Base-by-base conservation (phyloP, 2,888 invertebrate species). In the Dione juno region DNA sequence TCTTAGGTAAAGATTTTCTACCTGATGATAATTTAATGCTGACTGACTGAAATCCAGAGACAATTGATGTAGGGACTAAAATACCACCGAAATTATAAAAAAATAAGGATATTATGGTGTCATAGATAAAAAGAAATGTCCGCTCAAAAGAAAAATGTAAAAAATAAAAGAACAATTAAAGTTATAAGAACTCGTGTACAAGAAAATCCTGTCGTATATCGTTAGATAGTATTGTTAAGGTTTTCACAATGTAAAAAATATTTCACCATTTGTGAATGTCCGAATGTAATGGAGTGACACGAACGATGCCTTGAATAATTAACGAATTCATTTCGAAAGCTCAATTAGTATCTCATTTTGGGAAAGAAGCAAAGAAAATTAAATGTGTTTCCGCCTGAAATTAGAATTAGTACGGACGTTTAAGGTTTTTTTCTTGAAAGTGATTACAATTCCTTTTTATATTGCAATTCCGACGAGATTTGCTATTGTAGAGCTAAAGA, bases 261-360 rank as follows among this genome's bases (percentile, higher is more conserved):
- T 28, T 48, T 35, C 14, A 45, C 64, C 66, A 69, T 71, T 69
- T 69, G 69, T 52, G 59, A 65, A 35, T 76, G 75, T 66, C 70
- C 67, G 68, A 72, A 72, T 73, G 71, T 76, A 79, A 80, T 79
- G 77, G 78, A 76, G 70, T 75, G 77, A 77, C 76, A 77, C 72
- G 71, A 74, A 71, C 78, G 78, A 76, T 76, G 76, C 70, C 69
- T 79, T 80, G 74, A 78, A 78, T 82, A 79, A 80, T 81, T 81
- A 80, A 78, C 57, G 74, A 79, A 79, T 78, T 77, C 75, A 76
- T 78, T 78, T 77, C 74, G 69, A 75, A 71, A 76, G 76, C 74
- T 78, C 79, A 81, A 81, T 83, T 82, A 81, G 79, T 69, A 73
- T 74, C 52, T 68, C 74, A 69, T 77, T 73, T 72, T 73, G 70